phyloP scores from a whole-genome alignment of 2,113 vertebrate species.

The Notechis scutatus region DNA sequence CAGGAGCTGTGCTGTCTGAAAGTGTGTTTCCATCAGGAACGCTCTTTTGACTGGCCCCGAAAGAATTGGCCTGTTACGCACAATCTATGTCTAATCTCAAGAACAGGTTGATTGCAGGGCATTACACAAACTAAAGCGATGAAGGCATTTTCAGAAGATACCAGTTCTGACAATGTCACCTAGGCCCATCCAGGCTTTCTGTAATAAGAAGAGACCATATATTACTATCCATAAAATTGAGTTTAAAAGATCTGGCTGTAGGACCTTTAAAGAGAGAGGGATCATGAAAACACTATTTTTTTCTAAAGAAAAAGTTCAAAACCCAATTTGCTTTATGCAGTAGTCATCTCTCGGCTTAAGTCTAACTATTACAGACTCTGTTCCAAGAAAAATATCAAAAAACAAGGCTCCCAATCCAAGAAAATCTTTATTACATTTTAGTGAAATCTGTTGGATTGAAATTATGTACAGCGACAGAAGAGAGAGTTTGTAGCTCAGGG shows the following conservation, averaged over 20 bases:
- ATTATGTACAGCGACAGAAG: background rate
- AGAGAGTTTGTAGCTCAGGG: background rate
- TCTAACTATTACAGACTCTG: too few species aligned
- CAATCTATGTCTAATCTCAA: background rate
- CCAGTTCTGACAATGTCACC: background rate
- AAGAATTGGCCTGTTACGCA: background rate
- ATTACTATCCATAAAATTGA: background rate
- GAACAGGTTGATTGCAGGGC: background rate
- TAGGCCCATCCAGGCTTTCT: background rate
- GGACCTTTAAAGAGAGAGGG: background rate
- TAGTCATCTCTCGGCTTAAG: background rate
- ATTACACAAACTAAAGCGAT: background rate
- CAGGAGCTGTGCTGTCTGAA: background rate
- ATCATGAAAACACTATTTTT: background rate
- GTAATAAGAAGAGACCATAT: background rate
- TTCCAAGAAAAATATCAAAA: background rate
- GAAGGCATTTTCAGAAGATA: background rate
- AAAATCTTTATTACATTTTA: background rate
- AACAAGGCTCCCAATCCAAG: too few species aligned
- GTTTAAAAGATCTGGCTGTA: background rate
- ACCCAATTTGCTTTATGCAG: background rate
- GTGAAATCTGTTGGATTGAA: background rate
- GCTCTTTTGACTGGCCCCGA: fast-evolving
- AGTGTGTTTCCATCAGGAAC: constrained; percentile 16
- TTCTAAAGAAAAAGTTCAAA: background rate